Evolutionary conservation across 2,888 invertebrate species (phyloP).

Genomic region (Ecdyonurus torrentis): DNA sequence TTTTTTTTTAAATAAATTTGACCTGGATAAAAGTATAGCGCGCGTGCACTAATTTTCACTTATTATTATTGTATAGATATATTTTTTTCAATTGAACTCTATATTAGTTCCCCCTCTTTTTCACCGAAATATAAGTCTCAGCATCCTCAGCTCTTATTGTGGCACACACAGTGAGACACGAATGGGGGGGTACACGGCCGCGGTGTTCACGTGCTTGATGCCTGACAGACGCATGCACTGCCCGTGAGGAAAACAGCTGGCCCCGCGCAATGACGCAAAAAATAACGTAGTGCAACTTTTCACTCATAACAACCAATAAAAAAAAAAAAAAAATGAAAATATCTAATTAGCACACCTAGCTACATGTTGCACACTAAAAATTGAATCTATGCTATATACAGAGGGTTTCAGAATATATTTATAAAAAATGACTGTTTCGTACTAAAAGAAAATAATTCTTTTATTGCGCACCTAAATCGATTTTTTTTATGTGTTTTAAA

Average conservation of each 20-base stretch:
- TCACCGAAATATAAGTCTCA: neutral
- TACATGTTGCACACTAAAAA: neutral
- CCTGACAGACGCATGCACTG: slow-evolving; percentile 16
- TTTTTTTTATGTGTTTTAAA: no score
- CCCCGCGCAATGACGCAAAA: neutral
- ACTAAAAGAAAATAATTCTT: no score
- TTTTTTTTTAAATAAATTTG: neutral
- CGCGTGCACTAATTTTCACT: neutral
- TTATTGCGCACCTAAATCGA: no score
- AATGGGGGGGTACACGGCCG: neutral
- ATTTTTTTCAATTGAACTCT: no score
- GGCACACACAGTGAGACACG: no score
- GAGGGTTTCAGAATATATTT: no score
- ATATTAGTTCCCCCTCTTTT: neutral
- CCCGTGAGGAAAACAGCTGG: slow-evolving; percentile 13
- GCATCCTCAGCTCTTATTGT: neutral
- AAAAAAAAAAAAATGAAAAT: no score
- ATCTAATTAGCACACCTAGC: neutral
- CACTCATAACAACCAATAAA: neutral
- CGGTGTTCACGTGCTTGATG: slow-evolving; percentile 24
- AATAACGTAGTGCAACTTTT: neutral
- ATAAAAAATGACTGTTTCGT: no score
- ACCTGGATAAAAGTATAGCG: neutral
- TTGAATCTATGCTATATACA: no score
- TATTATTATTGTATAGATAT: neutral